A percentile compares a stretch with the other conserved stretches of the same genome.
Evolutionary conservation across 2,888 invertebrate genomes (phyloP).

Genomic region (Drosophila kanekoi): DNA sequence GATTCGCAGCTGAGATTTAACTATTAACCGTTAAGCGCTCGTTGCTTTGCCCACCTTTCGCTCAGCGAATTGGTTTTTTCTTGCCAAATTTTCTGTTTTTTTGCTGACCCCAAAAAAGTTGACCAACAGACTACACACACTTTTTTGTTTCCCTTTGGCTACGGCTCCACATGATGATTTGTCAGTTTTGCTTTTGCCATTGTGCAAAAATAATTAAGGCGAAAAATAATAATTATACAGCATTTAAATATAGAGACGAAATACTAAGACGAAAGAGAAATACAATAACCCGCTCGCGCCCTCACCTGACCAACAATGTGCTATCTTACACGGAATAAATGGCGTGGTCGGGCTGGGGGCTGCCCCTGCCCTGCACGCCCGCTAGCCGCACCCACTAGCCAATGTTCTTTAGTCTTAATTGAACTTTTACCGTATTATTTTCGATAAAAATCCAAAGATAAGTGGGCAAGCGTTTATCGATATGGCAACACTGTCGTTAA

Average conservation of each 20-base stretch:
- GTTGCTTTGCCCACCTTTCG: constrained; percentile 31
- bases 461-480: constrained; percentile 34
- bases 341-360: not conserved
- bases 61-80: constrained; percentile 19
- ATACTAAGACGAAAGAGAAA: constrained; percentile 5
- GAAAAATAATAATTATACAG: constrained; percentile 6
- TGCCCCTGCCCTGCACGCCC: not conserved
- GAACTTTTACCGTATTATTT: constrained; percentile 52
- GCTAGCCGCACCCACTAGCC: not conserved
- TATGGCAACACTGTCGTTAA: constrained; percentile 38
- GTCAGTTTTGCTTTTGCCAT: constrained; percentile 42
- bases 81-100: constrained; percentile 15
- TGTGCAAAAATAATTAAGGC: constrained; percentile 43
- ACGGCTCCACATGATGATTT: constrained; percentile 45
- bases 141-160: constrained; percentile 26
- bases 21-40: constrained; percentile 33
- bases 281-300: not conserved
- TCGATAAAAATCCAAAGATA: constrained; percentile 55
- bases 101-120: constrained; percentile 51
- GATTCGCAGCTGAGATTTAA: constrained; percentile 35
- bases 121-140: constrained; percentile 21
- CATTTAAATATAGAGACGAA: constrained; percentile 31
- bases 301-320: not conserved
- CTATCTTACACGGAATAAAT: constrained; percentile 15
- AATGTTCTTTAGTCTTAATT: constrained; percentile 33